Evolutionary conservation across 30 jellyfish, hydroid and myxozoan species (phyloP).

Genomic region (Kudoa iwatai): DNA sequence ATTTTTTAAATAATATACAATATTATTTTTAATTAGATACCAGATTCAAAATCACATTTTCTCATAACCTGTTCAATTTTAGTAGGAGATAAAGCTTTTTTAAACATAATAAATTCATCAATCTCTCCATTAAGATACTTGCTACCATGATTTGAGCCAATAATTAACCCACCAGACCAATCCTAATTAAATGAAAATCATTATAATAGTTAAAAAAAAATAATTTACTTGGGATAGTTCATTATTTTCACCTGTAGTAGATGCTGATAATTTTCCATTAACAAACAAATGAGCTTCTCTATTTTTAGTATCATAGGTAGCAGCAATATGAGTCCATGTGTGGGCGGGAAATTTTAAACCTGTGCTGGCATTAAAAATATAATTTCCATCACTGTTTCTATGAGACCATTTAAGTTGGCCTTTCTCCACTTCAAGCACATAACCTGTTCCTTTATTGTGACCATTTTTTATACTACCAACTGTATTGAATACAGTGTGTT

Average conservation of each 20-base stretch:
- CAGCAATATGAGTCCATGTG: conserved; percentile 89
- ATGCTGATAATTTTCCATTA: conserved; percentile 51
- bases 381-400: conserved; percentile 31
- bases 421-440: conserved; percentile 55
- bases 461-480: conserved; percentile 53
- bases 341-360: conserved; percentile 84
- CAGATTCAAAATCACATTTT: conserved; percentile 62
- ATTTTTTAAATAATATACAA: background rate
- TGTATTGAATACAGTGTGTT: conserved; percentile 55
- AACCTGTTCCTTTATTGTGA: conserved; percentile 35
- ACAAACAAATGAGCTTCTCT: conserved; percentile 49
- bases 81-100: conserved; percentile 26
- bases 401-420: conserved; percentile 78
- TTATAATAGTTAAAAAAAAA: too few relatives aligned
- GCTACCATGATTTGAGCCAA: conserved; percentile 31
- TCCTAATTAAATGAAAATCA: conserved; percentile 49
- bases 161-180: conserved; percentile 75
- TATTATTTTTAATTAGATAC: conserved; percentile 1
- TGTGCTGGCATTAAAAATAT: conserved; percentile 27
- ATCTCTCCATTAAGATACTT: conserved; percentile 47
- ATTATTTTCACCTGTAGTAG: background rate
- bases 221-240: background rate
- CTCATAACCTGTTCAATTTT: conserved; percentile 41
- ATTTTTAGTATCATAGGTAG: conserved; percentile 18
- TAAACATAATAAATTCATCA: conserved; percentile 47